Evolutionary conservation across 1,140 invertebrate species (phyloP).

Genomic region (Carposina sasakii): DNA sequence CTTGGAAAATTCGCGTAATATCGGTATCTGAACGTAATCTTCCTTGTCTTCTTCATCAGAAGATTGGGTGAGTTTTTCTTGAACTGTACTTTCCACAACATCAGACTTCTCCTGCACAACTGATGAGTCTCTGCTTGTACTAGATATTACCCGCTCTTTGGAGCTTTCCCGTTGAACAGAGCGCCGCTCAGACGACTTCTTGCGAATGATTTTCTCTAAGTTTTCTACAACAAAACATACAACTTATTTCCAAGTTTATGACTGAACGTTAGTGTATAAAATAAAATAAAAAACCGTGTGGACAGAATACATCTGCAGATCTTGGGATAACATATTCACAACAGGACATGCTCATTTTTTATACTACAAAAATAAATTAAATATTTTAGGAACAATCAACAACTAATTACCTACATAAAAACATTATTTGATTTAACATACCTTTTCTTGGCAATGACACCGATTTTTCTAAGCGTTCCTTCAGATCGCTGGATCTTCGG

Average conservation of each 20-base stretch:
- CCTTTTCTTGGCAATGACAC: slow-evolving; percentile 64
- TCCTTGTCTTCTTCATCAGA: slow-evolving; percentile 67
- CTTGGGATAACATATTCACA: too few species aligned
- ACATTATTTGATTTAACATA: slow-evolving; percentile 21
- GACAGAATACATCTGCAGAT: too few species aligned
- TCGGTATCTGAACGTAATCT: slow-evolving; percentile 54
- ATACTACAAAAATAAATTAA: too few species aligned
- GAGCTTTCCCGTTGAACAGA: slow-evolving; percentile 40
- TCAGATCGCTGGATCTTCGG: slow-evolving; percentile 60
- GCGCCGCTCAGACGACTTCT: slow-evolving; percentile 46
- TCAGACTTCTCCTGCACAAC: slow-evolving; percentile 49
- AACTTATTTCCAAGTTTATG: too few species aligned
- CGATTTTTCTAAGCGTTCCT: slow-evolving; percentile 63
- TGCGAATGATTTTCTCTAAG: slow-evolving; percentile 41
- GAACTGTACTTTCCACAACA: slow-evolving; percentile 22
- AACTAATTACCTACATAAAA: too few species aligned
- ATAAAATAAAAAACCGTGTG: too few species aligned
- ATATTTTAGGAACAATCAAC: too few species aligned
- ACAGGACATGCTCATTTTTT: too few species aligned
- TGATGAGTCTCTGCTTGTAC: slow-evolving; percentile 68
- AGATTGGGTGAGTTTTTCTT: slow-evolving; percentile 40
- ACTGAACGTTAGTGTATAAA: too few species aligned
- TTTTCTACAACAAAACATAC: slow-evolving; percentile 46
- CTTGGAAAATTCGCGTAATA: slow-evolving; percentile 73
- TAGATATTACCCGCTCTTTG: slow-evolving; percentile 57